phyloP scores from a whole-genome alignment of 1,140 invertebrate genomes.

The Ips typographus region DNA sequence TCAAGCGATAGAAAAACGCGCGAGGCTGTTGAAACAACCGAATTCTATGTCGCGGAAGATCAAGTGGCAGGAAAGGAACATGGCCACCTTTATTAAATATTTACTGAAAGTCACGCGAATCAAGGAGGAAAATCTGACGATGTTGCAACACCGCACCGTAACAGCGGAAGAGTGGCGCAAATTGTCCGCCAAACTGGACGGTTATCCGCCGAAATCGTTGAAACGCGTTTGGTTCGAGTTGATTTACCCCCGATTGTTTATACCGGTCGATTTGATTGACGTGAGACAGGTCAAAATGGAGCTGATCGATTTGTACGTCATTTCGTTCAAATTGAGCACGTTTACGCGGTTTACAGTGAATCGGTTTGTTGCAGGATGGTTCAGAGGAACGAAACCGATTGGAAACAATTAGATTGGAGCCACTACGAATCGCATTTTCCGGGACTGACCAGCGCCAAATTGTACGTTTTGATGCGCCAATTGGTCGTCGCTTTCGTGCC shows the following conservation, averaged over 20 bases:
- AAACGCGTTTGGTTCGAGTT: neutral
- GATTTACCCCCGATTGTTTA: neutral
- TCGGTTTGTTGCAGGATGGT: neutral
- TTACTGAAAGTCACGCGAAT: neutral
- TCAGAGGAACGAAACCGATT: conserved; percentile 3
- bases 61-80: neutral
- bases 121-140: neutral
- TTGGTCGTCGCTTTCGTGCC: neutral
- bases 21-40: too few species aligned
- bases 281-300: neutral
- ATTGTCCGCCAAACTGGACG: neutral
- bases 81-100: neutral
- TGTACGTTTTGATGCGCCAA: neutral
- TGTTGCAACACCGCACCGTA: neutral
- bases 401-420: neutral
- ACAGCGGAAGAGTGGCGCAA: neutral
- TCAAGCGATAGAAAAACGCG: too few species aligned
- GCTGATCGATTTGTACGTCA: neutral
- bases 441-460: neutral
- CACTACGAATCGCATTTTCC: neutral
- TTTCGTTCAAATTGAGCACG: neutral
- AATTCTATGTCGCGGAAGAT: neutral
- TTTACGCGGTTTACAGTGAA: too few species aligned
- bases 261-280: neutral
- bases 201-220: neutral